A percentile compares a stretch with the other conserved stretches of the same genome.
These are phyloP conservation scores for Oscheius sp. DNA, from an alignment of 2,888 invertebrate species.

Conservation along the genomic window DNA sequence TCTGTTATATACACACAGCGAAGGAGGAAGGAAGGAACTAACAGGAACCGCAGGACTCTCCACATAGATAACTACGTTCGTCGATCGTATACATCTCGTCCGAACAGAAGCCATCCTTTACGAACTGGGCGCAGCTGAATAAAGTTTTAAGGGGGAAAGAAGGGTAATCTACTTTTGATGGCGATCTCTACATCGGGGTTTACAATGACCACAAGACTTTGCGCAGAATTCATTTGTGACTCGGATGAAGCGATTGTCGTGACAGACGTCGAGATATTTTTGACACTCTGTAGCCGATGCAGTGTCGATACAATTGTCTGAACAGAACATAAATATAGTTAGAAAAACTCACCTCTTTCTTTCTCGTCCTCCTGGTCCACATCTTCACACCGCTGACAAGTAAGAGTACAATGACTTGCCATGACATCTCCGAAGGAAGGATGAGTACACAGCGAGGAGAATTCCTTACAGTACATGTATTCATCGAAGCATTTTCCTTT, in stretches of 20 bases:
- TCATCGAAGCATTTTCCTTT: constrained; percentile 56
- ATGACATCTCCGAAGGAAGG: constrained; percentile 54
- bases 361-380: constrained; percentile 41
- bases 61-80: constrained; percentile 49
- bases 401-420: constrained; percentile 54
- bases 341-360: neutral
- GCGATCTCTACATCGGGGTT: constrained; percentile 49
- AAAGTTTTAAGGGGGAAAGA: neutral
- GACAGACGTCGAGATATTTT: constrained; percentile 48
- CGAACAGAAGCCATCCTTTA: constrained; percentile 51
- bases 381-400: constrained; percentile 54
- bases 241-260: constrained; percentile 34
- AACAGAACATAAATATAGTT: neutral
- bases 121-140: constrained; percentile 49
- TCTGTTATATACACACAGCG: constrained; percentile 23
- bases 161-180: constrained; percentile 43
- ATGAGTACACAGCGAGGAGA: constrained; percentile 54
- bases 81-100: constrained; percentile 50
- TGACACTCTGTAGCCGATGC: constrained; percentile 44
- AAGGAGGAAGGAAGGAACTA: neutral
- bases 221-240: constrained; percentile 48
- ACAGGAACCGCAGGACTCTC: constrained; percentile 49
- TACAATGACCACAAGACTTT: constrained; percentile 49
- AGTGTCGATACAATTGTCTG: constrained; percentile 37
- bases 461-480: constrained; percentile 58